Conservation (phyloP, 2,797 vertebrate species). For the Molossus alvarezi region DNA sequence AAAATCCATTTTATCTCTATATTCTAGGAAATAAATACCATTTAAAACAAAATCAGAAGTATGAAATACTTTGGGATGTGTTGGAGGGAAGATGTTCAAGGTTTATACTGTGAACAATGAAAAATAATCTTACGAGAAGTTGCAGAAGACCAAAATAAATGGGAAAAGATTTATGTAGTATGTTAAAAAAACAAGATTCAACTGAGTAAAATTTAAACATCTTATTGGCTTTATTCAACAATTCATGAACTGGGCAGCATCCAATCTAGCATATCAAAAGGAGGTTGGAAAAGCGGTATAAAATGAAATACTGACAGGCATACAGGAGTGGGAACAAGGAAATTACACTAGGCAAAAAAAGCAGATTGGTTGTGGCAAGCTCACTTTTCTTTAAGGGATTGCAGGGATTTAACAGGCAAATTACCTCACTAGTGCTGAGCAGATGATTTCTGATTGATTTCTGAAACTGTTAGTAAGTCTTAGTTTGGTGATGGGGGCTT, state of each 20-base stretch:
- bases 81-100: neutral
- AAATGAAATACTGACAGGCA: neutral
- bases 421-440: neutral
- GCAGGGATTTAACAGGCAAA: neutral
- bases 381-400: neutral
- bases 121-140: neutral
- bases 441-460: neutral
- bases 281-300: neutral
- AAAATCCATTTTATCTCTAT: neutral
- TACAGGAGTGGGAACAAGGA: neutral
- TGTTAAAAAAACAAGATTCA: neutral
- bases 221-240: neutral
- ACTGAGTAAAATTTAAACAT: neutral
- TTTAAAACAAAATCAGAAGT: neutral
- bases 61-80: neutral
- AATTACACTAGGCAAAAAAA: neutral
- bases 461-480: neutral
- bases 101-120: neutral
- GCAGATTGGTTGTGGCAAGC: neutral
- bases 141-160: slow-evolving; percentile 12
- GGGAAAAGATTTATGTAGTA: neutral
- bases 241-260: neutral
- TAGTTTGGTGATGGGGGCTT: neutral
- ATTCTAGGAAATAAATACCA: neutral
- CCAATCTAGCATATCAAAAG: neutral